Evolutionary conservation across 30 jellyfish, hydroid and myxozoan species (phyloP).

Genomic region (Turritopsis rubra): DNA sequence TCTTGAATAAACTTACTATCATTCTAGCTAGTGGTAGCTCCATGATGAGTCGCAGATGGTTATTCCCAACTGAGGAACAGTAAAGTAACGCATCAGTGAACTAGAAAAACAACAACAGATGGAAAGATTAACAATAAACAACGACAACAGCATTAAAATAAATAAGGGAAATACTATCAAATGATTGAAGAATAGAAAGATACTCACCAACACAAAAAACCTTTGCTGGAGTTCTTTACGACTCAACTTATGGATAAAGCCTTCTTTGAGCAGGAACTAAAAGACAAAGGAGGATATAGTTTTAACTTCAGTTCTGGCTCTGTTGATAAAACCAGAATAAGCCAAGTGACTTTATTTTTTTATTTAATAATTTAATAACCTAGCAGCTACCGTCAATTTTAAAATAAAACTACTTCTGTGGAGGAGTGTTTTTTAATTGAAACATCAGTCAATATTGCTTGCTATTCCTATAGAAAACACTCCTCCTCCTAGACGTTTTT

Average conservation of each 20-base stretch:
- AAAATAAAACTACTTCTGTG: too few relatives aligned
- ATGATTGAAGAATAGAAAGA: background rate
- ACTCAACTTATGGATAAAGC: slow-evolving; percentile 69
- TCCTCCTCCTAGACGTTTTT: too few relatives aligned
- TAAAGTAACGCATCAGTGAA: slow-evolving; percentile 80
- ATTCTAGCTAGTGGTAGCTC: slow-evolving; percentile 90
- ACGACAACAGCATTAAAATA: background rate
- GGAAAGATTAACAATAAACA: background rate
- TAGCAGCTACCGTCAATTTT: too few relatives aligned
- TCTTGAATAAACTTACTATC: slow-evolving; percentile 84
- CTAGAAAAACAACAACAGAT: slow-evolving; percentile 35
- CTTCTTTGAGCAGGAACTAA: slow-evolving; percentile 84
- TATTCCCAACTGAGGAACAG: slow-evolving; percentile 83
- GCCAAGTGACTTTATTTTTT: too few relatives aligned
- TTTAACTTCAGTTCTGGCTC: background rate
- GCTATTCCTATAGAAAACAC: too few relatives aligned
- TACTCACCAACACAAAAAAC: slow-evolving; percentile 71
- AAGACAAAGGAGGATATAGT: slow-evolving; percentile 16
- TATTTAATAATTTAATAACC: too few relatives aligned
- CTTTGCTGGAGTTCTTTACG: slow-evolving; percentile 89
- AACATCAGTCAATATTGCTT: too few relatives aligned
- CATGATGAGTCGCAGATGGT: slow-evolving; percentile 62
- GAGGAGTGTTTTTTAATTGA: too few relatives aligned
- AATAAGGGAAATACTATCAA: background rate
- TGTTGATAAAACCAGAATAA: background rate